phyloP scores from a whole-genome alignment of 2,113 vertebrate species.

The Gavialis gangeticus region DNA sequence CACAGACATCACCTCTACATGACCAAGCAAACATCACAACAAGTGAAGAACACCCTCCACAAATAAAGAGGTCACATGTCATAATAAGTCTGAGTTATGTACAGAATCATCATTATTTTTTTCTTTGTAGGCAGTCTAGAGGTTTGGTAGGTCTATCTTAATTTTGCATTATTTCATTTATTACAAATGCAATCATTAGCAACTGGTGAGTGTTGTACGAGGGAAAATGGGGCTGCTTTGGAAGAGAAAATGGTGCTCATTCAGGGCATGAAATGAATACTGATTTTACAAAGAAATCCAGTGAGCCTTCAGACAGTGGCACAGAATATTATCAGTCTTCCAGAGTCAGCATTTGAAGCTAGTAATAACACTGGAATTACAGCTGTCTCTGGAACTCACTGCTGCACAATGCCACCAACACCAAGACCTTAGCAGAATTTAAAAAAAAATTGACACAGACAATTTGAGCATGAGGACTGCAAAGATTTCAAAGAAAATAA shows the following conservation, averaged over 20 bases:
- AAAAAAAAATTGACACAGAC: not conserved
- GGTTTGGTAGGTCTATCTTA: not conserved
- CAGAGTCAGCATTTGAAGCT: not conserved
- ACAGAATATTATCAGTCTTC: not conserved
- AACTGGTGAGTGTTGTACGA: not conserved
- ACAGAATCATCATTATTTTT: not conserved
- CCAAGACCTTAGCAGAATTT: not conserved
- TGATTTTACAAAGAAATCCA: not conserved
- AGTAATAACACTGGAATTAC: not conserved
- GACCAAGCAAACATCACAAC: constrained; percentile 1
- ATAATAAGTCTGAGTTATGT: not conserved
- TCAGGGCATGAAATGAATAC: not conserved
- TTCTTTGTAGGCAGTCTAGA: not conserved
- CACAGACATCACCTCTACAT: not conserved
- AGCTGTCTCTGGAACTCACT: not conserved
- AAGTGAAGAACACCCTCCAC: not conserved
- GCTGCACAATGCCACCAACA: not conserved
- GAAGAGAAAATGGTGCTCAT: not conserved
- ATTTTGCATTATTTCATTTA: not conserved
- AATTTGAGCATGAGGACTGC: too few relatives aligned
- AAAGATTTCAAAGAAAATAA: not conserved
- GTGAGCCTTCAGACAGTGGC: not conserved
- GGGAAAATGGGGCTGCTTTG: not conserved
- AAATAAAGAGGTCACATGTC: not conserved
- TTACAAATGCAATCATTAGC: not conserved